Evolutionary conservation across 1,140 invertebrate species (phyloP).

Genomic region (Eumeta japonica): DNA sequence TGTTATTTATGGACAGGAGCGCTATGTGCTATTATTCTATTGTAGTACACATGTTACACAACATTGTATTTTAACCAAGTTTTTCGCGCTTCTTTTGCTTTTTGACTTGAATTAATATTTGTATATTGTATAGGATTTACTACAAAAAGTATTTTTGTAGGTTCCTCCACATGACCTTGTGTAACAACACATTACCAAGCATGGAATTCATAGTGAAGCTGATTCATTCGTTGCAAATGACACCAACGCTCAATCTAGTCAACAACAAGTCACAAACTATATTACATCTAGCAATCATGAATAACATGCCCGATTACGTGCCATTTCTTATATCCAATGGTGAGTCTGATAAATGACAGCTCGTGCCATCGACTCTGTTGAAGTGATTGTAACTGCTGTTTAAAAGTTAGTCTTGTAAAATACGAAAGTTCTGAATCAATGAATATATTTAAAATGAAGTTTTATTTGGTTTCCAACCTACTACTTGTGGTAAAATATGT

Average conservation of each 20-base stretch:
- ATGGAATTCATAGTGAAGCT: conserved; percentile 43
- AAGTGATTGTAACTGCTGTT: too few relatives aligned
- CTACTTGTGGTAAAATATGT: too few relatives aligned
- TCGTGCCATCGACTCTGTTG: too few relatives aligned
- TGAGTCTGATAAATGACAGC: conserved; percentile 11
- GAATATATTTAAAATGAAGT: too few relatives aligned
- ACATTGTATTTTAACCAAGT: conserved; percentile 1
- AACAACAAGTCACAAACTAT: conserved; percentile 28
- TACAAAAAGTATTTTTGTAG: conserved; percentile 20
- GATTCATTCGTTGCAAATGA: conserved; percentile 30
- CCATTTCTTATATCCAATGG: conserved; percentile 34
- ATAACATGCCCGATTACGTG: conserved; percentile 25
- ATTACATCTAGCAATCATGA: conserved; percentile 34
- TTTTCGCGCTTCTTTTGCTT: too few relatives aligned
- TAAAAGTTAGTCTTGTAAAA: too few relatives aligned
- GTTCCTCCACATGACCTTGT: conserved; percentile 42
- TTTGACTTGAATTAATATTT: too few relatives aligned
- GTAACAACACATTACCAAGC: conserved; percentile 31
- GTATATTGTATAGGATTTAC: too few relatives aligned
- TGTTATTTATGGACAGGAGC: too few relatives aligned
- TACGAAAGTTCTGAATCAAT: too few relatives aligned
- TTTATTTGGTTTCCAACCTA: too few relatives aligned
- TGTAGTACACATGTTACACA: conserved; percentile 14
- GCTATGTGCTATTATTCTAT: too few relatives aligned
- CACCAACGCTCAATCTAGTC: conserved; percentile 26